These are phyloP conservation scores for Bellardia bayeri DNA, from an alignment of 2,888 invertebrate genomes.

Conservation along the genomic window DNA sequence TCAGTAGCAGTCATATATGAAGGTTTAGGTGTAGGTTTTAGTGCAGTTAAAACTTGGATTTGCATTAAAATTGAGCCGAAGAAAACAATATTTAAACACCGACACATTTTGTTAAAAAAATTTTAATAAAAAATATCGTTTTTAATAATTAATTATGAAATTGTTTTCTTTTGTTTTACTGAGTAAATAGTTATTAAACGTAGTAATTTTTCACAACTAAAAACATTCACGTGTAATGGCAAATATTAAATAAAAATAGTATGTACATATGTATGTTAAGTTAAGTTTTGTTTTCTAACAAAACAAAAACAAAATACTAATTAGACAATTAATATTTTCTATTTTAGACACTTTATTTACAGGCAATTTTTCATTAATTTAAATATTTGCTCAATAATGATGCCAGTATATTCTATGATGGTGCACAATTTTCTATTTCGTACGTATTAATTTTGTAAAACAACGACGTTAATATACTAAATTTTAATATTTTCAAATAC, in stretches of 20 bases:
- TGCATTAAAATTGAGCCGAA: constrained; percentile 13
- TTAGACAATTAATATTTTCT: constrained; percentile 48
- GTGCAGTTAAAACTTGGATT: neutral
- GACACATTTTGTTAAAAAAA: constrained; percentile 41
- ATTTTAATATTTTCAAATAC: neutral
- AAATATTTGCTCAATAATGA: constrained; percentile 41
- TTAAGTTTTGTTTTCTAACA: constrained; percentile 4
- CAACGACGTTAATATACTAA: constrained; percentile 6
- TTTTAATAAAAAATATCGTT: neutral
- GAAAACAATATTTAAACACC: neutral
- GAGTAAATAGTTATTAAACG: neutral
- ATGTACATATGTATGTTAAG: neutral
- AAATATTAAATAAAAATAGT: constrained; percentile 17
- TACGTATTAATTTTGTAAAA: constrained; percentile 2
- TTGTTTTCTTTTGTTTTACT: neutral
- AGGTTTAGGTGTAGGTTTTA: constrained; percentile 1
- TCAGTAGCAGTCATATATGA: constrained; percentile 71
- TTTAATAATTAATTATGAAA: neutral
- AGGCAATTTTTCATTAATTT: constrained; percentile 47
- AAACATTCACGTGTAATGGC: constrained; percentile 44
- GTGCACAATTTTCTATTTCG: constrained; percentile 38
- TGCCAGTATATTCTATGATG: constrained; percentile 36
- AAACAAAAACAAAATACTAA: constrained; percentile 7
- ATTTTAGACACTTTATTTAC: constrained; percentile 31
- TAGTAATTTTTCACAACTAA: constrained; percentile 6